Base-by-base conservation (phyloP, 2,113 vertebrate genomes). In the Malaclemys terrapin region DNA sequence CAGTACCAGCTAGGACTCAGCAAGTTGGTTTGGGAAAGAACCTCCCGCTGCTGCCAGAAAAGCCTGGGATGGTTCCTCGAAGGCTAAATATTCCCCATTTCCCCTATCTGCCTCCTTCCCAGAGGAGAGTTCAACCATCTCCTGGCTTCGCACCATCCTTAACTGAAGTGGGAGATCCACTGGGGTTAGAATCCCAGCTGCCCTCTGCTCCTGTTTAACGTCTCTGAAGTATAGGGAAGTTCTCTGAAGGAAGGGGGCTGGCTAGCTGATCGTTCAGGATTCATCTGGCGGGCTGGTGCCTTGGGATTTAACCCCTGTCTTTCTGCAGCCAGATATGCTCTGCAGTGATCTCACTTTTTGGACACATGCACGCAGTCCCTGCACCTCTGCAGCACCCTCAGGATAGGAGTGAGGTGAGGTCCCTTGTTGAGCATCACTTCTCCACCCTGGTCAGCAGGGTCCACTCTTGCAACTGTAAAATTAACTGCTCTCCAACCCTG, bases 131-230 rank as follows among this genome's bases (percentile, higher is more conserved):
- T 42, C 13, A 54, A 50, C 3, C 47, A 35, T 10, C 75, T 49
- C 38, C 16, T 29, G 50, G 59, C 10, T 35, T 27, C 52, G 13
- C 4, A 14, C 3, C 75, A 59, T 0, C 1, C 0, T 1, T 1
- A 1, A 38, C 11, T 19, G 12, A 38, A 38, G 20, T 4, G 42
- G 75, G 5, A 27, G 38, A 13, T n/a, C 13, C 27, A 3, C 7
- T 57, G 10, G 49, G 38, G 38, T 24, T 8, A 45, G 42, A 78
- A 78, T 78, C 75, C 24, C 45, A 47, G 42, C 4, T 53, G 16
- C 12, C 22, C 38, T 20, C 0, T 0, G 59, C 50, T 27, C 50
- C 47, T 38, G 14, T 9, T 35, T 52, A 0, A 0, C 6, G 27
- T 35, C 42, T 1, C 24, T 7, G 47, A 20, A 9, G 3, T 8